Evolutionary conservation across 2,888 invertebrate species (phyloP), one percentile per base, ranked within the genome.

Genomic region (Eristalis pertinax): DNA sequence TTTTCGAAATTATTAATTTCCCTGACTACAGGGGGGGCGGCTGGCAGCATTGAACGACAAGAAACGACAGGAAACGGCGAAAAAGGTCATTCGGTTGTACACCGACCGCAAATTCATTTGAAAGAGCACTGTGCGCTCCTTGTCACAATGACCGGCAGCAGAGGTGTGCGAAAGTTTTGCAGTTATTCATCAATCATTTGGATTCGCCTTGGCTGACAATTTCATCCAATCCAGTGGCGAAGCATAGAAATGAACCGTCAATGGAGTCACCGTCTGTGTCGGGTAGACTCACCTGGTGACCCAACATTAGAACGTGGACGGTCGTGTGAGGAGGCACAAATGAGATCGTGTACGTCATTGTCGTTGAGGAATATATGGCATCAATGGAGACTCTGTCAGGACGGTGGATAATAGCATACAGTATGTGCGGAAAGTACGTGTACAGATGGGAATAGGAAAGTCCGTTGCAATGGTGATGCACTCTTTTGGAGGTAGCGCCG

Each of bases 121-220:
- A 15, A 69, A 64, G 38, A 60, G 62, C 67, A 58, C 58, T 24
- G 65, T 67, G 41, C 32, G 19, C 19, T 50, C 8, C 50, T 22
- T 62, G 62, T 62, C 41, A 64, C 19, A 65, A n/a, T 72, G 10
- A 43, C 75, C 32, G 19, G 32, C 32, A 60, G 60, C 41, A 50
- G 10, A 7, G 19, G 13, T 72, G 60, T 82, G 64, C 64, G 26
- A 80, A 74, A 77, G 73, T 82, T 69, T 70, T 82, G 73, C 74
- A 86, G 82, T 60, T 74, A 83, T 75, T 74, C 78, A 86, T 86
- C 78, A 86, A 78, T 86, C 83, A 83, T 74, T 50, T 19, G 63
- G 82, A 69, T 75, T 83, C 58, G 56, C 43, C 68, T 81, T 72
- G 76, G 76, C 63, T 63, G 69, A 78, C 86, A 78, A 74, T 82